phyloP scores from a whole-genome alignment of 2,888 invertebrate genomes.

The Drosophila limbata region DNA sequence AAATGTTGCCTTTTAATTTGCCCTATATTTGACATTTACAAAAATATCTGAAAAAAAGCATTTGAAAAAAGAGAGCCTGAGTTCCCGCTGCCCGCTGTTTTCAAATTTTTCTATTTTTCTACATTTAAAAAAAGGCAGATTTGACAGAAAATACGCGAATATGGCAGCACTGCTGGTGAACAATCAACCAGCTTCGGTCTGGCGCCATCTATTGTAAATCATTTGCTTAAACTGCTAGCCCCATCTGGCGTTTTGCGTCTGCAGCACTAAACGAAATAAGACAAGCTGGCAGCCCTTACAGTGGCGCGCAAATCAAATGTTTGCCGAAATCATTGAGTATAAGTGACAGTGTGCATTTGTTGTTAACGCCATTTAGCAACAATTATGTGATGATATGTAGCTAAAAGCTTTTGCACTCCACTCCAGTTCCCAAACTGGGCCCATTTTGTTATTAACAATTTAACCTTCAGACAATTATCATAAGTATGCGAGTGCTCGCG shows the following conservation, averaged over 20 bases:
- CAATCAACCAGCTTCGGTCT: background rate
- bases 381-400: constrained; percentile 33
- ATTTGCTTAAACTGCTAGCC: background rate
- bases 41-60: too few species aligned
- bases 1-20: too few species aligned
- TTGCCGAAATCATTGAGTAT: constrained; percentile 22
- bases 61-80: too few species aligned
- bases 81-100: too few species aligned
- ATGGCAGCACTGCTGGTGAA: too few species aligned
- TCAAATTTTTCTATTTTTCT: too few species aligned
- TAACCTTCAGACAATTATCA: constrained; percentile 59
- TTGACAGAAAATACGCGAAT: too few species aligned
- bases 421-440: constrained; percentile 34
- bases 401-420: constrained; percentile 51
- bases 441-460: constrained; percentile 45
- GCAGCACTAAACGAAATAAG: background rate
- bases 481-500: constrained; percentile 45
- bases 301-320: constrained; percentile 35
- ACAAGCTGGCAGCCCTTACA: constrained; percentile 7
- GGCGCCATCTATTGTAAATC: constrained; percentile 21
- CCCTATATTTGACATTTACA: too few species aligned
- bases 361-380: constrained; percentile 48
- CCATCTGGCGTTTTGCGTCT: constrained; percentile 1
- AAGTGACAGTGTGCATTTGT: constrained; percentile 30
- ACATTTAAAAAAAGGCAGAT: too few species aligned